Evolutionary conservation across 2,888 invertebrate genomes (phyloP).

Genomic region (Pharmacophagus antenor): DNA sequence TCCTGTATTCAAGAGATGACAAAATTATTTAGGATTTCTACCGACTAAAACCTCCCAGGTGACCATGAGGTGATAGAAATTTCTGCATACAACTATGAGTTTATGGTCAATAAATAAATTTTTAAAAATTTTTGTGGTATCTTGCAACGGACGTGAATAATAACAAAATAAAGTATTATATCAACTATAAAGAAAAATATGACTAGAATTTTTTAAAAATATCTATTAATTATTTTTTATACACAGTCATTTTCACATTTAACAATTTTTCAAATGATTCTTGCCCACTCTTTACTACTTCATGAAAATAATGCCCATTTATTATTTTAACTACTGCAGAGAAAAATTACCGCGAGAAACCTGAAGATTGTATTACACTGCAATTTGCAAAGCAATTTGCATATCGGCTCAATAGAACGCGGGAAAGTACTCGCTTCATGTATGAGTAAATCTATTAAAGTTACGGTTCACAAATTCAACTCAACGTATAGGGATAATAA

Average conservation of each 20-base stretch:
- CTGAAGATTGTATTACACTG: slow-evolving; percentile 22
- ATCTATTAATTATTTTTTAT: not conserved
- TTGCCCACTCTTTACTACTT: not conserved
- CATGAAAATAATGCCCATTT: slow-evolving; percentile 4
- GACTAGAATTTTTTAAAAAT: not conserved
- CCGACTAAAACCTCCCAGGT: too few species aligned
- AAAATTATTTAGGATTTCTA: too few species aligned
- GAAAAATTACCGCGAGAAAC: slow-evolving; percentile 25
- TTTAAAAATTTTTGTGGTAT: too few species aligned
- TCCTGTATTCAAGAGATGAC: too few species aligned
- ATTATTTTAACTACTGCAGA: slow-evolving; percentile 15
- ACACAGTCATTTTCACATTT: not conserved
- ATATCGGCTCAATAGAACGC: slow-evolving; percentile 8
- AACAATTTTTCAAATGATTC: slow-evolving; percentile 3
- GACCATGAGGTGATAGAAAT: too few species aligned
- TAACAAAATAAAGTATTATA: too few species aligned
- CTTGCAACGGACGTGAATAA: too few species aligned
- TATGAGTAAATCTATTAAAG: slow-evolving; percentile 18
- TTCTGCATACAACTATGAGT: too few species aligned
- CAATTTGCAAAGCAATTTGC: slow-evolving; percentile 27
- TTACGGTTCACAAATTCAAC: slow-evolving; percentile 2
- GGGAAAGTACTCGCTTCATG: not conserved
- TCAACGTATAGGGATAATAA: not conserved
- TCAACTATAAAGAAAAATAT: not conserved
- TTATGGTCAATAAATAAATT: too few species aligned